These are phyloP conservation scores for Numenius phaeopus DNA, from an alignment of 2,797 vertebrate species.

Conservation along the genomic window DNA sequence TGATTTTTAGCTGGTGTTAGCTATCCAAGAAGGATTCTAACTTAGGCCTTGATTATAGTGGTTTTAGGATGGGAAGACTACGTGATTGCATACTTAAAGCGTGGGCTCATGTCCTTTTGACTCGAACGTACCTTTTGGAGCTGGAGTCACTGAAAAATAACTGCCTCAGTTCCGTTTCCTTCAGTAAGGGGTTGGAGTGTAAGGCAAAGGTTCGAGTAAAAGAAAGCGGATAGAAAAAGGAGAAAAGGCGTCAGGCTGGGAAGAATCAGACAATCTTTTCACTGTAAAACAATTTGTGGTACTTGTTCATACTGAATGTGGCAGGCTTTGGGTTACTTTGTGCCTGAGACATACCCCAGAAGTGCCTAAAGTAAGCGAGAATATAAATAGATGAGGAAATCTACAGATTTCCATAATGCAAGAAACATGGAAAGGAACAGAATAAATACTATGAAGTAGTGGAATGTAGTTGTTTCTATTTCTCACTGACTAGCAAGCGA, in stretches of 20 bases:
- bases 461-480: conserved; percentile 59
- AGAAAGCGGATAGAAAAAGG: background rate
- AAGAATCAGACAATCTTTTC: background rate
- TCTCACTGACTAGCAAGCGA: conserved; percentile 34
- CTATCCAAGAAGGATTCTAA: background rate
- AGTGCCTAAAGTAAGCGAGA: background rate
- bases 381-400: background rate
- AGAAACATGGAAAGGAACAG: background rate
- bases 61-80: background rate
- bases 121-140: background rate
- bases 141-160: background rate
- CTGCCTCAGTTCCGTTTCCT: background rate
- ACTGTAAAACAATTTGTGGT: background rate
- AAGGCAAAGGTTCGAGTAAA: background rate
- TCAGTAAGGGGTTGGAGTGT: background rate
- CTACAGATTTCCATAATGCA: background rate
- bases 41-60: background rate
- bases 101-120: background rate
- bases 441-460: conserved; percentile 53
- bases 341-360: background rate
- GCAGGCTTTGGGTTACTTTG: background rate
- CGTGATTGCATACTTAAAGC: background rate
- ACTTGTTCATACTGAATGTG: background rate
- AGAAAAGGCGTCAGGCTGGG: background rate
- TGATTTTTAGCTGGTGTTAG: background rate